These are phyloP conservation scores for Chionomys nivalis DNA, from an alignment of 2,113 vertebrate species.

Conservation along the genomic window DNA sequence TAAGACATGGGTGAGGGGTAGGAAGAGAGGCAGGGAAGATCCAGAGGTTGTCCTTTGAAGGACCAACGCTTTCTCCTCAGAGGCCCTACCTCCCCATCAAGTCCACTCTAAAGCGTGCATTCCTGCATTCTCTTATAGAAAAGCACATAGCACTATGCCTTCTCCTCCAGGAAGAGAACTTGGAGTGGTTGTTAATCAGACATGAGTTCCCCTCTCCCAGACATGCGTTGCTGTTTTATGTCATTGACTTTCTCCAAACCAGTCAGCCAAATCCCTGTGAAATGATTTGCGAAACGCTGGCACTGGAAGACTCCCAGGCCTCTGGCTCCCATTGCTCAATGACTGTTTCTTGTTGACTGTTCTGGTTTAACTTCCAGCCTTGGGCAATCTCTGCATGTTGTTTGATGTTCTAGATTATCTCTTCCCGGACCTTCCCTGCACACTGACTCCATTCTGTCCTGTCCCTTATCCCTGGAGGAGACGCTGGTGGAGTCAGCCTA, in stretches of 20 bases:
- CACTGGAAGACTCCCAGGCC: neutral
- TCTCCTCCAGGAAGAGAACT: neutral
- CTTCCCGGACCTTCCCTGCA: neutral
- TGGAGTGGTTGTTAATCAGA: neutral
- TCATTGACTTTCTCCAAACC: slow-evolving; percentile 13
- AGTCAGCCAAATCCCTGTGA: slow-evolving; percentile 34
- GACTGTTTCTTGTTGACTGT: slow-evolving; percentile 45
- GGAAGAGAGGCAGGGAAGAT: neutral
- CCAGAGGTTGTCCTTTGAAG: neutral
- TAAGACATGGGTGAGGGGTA: neutral
- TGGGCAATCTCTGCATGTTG: slow-evolving; percentile 52
- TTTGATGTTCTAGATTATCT: slow-evolving; percentile 62
- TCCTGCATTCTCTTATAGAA: neutral
- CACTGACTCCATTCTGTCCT: neutral
- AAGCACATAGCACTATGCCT: neutral
- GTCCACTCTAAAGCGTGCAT: neutral
- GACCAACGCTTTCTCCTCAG: neutral
- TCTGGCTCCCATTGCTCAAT: slow-evolving; percentile 26
- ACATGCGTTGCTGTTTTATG: neutral
- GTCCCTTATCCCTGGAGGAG: neutral
- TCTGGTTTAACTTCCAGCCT: neutral
- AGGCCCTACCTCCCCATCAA: neutral
- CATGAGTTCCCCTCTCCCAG: too few species aligned
- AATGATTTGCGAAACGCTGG: slow-evolving; percentile 53
- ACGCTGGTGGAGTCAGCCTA: neutral